A percentile compares a stretch with the other conserved stretches of the same genome.
These are phyloP conservation scores for Anarrhichthys ocellatus DNA, from an alignment of 2,113 vertebrate species.

Conservation along the genomic window DNA sequence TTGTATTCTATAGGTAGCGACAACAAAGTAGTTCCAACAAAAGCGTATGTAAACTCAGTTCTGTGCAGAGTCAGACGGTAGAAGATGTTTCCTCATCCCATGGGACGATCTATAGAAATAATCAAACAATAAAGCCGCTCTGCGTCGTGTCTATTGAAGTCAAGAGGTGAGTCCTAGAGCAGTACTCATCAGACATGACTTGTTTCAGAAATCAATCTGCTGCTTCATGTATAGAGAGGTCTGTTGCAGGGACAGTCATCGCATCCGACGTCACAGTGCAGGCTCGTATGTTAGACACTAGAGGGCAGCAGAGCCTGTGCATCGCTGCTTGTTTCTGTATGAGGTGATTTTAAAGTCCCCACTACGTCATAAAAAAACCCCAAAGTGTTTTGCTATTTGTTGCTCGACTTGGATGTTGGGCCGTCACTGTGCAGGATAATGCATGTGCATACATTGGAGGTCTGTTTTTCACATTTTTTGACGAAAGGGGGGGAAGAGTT, in stretches of 20 bases:
- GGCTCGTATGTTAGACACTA: background rate
- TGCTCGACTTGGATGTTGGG: background rate
- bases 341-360: background rate
- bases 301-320: constrained; percentile 24
- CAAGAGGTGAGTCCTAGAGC: background rate
- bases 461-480: background rate
- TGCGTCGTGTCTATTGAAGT: background rate
- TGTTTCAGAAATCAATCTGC: background rate
- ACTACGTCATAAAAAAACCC: background rate
- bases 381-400: background rate
- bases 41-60: background rate
- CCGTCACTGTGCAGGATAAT: background rate
- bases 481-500: background rate
- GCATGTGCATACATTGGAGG: background rate
- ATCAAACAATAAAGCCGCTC: background rate
- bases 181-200: background rate
- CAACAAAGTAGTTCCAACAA: constrained; percentile 18
- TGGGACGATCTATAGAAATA: background rate
- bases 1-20: constrained; percentile 19
- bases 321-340: background rate
- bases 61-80: constrained; percentile 1
- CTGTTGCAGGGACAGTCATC: background rate
- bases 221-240: background rate
- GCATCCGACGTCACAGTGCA: background rate
- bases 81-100: background rate